Evolutionary conservation across 2,888 invertebrate genomes (phyloP).

Genomic region (Phengaris arion): DNA sequence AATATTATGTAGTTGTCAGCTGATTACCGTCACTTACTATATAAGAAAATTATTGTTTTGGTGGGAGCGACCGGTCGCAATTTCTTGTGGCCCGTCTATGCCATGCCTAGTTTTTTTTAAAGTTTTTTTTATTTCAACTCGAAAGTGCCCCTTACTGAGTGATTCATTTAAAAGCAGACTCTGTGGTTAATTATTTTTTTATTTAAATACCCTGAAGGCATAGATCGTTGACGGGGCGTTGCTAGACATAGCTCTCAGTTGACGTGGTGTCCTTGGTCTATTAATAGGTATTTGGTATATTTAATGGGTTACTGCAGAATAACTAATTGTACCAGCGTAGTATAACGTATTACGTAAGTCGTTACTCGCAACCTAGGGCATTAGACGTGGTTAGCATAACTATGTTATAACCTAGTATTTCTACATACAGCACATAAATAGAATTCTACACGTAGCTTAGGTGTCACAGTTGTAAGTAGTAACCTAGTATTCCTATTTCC

Average conservation of each 20-base stretch:
- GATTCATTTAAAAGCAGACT: neutral
- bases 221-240: neutral
- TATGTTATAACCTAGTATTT: neutral
- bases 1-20: too few species aligned
- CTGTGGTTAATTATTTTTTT: neutral
- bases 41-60: too few species aligned
- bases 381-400: constrained; percentile 6
- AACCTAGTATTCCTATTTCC: too few species aligned
- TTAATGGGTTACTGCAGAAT: neutral
- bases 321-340: neutral
- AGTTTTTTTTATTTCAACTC: neutral
- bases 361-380: neutral
- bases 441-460: too few species aligned
- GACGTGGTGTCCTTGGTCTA: constrained; percentile 2
- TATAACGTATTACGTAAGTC: neutral
- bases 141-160: neutral
- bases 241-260: neutral
- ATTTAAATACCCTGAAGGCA: neutral
- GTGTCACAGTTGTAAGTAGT: too few species aligned
- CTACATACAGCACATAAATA: neutral
- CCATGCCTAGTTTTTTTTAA: neutral
- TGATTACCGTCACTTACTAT: too few species aligned
- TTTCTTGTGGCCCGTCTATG: too few species aligned
- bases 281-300: neutral
- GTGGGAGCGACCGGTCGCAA: too few species aligned